Conservation (phyloP, 2,113 vertebrate genomes). For the Capricornis sumatraensis region DNA sequence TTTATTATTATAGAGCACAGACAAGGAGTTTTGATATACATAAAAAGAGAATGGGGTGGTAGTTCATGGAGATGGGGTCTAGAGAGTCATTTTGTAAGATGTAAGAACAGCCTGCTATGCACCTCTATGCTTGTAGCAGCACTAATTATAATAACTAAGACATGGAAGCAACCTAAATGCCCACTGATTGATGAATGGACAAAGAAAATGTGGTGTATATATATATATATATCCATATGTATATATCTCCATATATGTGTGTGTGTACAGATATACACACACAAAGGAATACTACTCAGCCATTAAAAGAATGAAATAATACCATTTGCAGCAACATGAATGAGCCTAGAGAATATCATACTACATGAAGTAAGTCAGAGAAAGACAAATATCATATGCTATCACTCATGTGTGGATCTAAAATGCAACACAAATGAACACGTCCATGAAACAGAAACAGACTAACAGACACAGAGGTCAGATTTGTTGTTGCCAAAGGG, state of each 20-base stretch:
- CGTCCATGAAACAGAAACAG: neutral
- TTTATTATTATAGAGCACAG: neutral
- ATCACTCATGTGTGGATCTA: neutral
- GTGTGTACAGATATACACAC: neutral
- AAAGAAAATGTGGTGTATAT: neutral
- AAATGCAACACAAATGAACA: neutral
- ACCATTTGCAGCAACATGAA: neutral
- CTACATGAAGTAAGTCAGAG: neutral
- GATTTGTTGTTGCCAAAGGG: neutral
- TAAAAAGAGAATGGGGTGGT: neutral
- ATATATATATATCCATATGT: accelerated
- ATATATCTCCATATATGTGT: neutral
- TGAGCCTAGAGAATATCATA: neutral
- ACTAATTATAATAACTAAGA: neutral
- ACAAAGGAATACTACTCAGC: neutral
- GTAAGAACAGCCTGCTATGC: neutral
- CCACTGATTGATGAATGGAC: accelerated
- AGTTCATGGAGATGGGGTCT: neutral
- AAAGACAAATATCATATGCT: neutral
- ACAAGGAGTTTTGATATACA: neutral
- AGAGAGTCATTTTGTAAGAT: neutral
- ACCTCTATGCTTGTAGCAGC: neutral
- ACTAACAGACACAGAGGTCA: neutral
- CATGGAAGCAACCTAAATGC: neutral
- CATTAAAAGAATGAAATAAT: neutral